phyloP scores from a whole-genome alignment of 2,888 invertebrate genomes.

The Drosophila buzzatii region DNA sequence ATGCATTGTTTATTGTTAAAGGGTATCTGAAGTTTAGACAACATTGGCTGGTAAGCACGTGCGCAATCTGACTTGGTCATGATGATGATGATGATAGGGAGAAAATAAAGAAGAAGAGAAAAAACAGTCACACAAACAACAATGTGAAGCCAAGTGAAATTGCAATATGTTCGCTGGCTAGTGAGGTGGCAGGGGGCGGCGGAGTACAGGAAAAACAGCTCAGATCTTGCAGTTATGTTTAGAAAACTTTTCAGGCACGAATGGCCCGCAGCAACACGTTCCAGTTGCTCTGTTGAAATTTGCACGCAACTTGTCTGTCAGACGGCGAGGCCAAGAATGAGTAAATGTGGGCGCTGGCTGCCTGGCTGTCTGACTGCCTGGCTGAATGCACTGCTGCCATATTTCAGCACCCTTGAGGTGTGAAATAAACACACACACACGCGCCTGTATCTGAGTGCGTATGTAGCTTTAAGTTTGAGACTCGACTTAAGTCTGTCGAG shows the following conservation, averaged over 20 bases:
- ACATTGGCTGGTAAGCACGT: slow-evolving; percentile 33
- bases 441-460: slow-evolving; percentile 6
- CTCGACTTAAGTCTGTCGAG: slow-evolving; percentile 34
- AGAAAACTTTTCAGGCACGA: slow-evolving; percentile 80
- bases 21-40: slow-evolving; percentile 20
- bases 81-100: slow-evolving; percentile 40
- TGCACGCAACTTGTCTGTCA: slow-evolving; percentile 56
- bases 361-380: slow-evolving; percentile 6
- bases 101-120: not conserved
- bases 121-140: slow-evolving; percentile 50
- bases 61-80: slow-evolving; percentile 14
- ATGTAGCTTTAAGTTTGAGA: slow-evolving; percentile 45
- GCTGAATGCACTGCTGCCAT: slow-evolving; percentile 56
- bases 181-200: slow-evolving; percentile 25
- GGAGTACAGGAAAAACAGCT: slow-evolving; percentile 47
- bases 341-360: slow-evolving; percentile 15
- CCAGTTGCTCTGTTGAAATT: slow-evolving; percentile 58
- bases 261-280: slow-evolving; percentile 76
- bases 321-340: slow-evolving; percentile 1
- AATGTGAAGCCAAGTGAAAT: slow-evolving; percentile 59
- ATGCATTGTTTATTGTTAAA: not conserved
- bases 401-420: slow-evolving; percentile 78
- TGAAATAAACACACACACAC: slow-evolving; percentile 64
- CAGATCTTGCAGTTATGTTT: slow-evolving; percentile 74
- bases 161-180: slow-evolving; percentile 49